Evolutionary conservation across 2,113 vertebrate genomes (phyloP).

Genomic region (Bothrops jararaca): DNA sequence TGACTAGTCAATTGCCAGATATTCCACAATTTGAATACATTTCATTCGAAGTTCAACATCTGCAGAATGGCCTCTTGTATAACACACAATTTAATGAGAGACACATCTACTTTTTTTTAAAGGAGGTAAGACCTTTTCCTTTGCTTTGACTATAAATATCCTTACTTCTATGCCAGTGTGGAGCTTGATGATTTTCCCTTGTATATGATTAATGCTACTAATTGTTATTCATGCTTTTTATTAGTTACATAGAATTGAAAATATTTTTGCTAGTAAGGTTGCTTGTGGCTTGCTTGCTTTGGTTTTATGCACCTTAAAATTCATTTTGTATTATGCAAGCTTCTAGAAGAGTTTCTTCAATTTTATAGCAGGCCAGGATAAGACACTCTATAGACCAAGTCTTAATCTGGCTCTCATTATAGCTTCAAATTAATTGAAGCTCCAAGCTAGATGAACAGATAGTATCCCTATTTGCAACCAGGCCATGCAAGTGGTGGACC

Average conservation of each 20-base stretch:
- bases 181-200: not conserved
- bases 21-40: not conserved
- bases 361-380: constrained; percentile 13
- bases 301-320: not conserved
- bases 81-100: not conserved
- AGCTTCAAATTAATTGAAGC: constrained; percentile 10
- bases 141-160: not conserved
- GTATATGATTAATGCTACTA: not conserved
- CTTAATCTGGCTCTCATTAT: constrained; percentile 25
- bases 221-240: not conserved
- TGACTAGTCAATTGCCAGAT: not conserved
- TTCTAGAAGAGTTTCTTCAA: constrained; percentile 8
- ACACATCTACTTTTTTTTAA: not conserved
- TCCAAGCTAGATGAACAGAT: constrained; percentile 21
- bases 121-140: not conserved
- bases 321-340: fast-evolving
- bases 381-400: not conserved
- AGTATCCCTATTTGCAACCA: constrained; percentile 2
- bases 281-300: not conserved
- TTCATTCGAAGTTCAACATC: not conserved
- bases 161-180: not conserved
- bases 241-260: not conserved
- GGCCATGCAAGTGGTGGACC: too few species aligned
- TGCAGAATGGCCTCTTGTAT: not conserved
- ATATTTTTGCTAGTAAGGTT: constrained; percentile 4